A percentile compares a stretch with the other conserved stretches of the same genome.
Conservation (phyloP, 2,113 vertebrate genomes). For the Rhabdornis inornatus region DNA sequence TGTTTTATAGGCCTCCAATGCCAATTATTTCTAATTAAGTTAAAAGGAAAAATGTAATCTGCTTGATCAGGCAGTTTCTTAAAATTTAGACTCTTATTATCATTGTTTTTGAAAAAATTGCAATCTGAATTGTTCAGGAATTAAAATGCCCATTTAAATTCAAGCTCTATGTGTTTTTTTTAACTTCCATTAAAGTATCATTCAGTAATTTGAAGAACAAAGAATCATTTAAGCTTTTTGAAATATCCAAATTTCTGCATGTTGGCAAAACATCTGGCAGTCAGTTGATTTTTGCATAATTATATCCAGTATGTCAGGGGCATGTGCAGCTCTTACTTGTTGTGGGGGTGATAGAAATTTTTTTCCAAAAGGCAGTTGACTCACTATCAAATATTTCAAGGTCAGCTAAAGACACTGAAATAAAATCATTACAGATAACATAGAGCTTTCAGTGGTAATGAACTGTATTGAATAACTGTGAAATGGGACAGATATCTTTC, state of each 20-base stretch:
- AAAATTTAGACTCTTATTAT: neutral
- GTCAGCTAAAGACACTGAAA: neutral
- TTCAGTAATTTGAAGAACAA: neutral
- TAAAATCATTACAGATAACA: neutral
- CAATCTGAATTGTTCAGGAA: neutral
- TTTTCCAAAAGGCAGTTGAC: neutral
- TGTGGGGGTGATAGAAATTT: neutral
- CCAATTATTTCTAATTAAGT: neutral
- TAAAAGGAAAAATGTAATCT: neutral
- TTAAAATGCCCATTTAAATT: neutral
- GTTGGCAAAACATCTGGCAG: neutral
- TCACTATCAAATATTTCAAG: neutral
- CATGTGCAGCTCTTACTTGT: neutral
- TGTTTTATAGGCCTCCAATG: neutral
- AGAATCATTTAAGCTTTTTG: neutral
- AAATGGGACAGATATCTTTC: neutral
- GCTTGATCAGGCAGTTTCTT: neutral
- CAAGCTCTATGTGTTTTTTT: neutral
- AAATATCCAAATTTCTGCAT: neutral
- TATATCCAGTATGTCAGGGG: neutral
- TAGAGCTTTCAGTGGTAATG: neutral
- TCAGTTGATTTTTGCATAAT: neutral
- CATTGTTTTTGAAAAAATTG: neutral
- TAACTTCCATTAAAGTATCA: neutral
- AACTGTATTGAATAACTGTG: neutral